A percentile compares a stretch with the other conserved stretches of the same genome.
Evolutionary conservation across 2,888 invertebrate species (phyloP).

Genomic region (Mythimna albipuncta): DNA sequence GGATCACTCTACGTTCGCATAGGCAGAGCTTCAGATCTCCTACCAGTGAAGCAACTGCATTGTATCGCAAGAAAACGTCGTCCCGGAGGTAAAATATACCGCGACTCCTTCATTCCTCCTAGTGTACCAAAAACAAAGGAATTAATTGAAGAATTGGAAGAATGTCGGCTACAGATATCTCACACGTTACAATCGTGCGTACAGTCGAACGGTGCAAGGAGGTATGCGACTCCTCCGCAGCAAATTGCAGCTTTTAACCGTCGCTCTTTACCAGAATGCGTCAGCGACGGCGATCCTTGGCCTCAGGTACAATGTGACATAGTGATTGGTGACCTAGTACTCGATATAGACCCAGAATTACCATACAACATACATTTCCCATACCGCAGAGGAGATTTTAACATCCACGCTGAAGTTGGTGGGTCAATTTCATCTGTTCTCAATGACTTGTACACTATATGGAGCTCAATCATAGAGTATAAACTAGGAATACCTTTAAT

Average conservation of each 20-base stretch:
- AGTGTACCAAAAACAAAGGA: slow-evolving; percentile 92
- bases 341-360: slow-evolving; percentile 92
- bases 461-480: slow-evolving; percentile 95
- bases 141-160: slow-evolving; percentile 95
- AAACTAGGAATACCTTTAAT: slow-evolving; percentile 94
- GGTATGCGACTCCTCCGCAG: slow-evolving; percentile 96
- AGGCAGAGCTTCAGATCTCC: slow-evolving; percentile 97
- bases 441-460: slow-evolving; percentile 96
- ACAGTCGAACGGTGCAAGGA: slow-evolving; percentile 95
- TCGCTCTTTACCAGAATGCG: slow-evolving; percentile 93
- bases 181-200: slow-evolving; percentile 96
- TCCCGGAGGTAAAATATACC: slow-evolving; percentile 89
- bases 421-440: slow-evolving; percentile 96
- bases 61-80: slow-evolving; percentile 94
- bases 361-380: slow-evolving; percentile 97
- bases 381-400: slow-evolving; percentile 96
- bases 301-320: slow-evolving; percentile 92
- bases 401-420: slow-evolving; percentile 95
- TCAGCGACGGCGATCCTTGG: slow-evolving; percentile 91
- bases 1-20: slow-evolving; percentile 97
- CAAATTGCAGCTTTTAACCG: slow-evolving; percentile 97
- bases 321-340: slow-evolving; percentile 94
- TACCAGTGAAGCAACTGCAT: slow-evolving; percentile 96
- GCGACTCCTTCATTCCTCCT: slow-evolving; percentile 92
- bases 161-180: slow-evolving; percentile 95